Percentiles rank a stretch among this genome's conserved stretches.
These are phyloP conservation scores for Acrossocheilus fasciatus DNA, from an alignment of 2,797 vertebrate species.

Conservation along the genomic window DNA sequence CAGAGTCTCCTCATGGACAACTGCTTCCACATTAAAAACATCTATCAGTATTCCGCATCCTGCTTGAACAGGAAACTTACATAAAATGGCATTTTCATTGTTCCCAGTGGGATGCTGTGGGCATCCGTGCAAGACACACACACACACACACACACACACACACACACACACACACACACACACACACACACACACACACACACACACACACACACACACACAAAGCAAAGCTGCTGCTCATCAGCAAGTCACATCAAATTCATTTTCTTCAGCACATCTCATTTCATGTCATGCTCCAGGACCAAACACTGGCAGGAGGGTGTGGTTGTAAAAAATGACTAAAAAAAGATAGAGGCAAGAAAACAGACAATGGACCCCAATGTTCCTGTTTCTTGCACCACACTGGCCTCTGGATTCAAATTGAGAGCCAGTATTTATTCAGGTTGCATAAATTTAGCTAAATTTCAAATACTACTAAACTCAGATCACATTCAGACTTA, in stretches of 20 bases:
- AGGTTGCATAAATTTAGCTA: not conserved
- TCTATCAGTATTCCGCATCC: slow-evolving; percentile 67
- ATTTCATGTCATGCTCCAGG: slow-evolving; percentile 67
- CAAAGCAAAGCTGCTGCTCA: slow-evolving; percentile 21
- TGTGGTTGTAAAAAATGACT: slow-evolving; percentile 61
- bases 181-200: slow-evolving; percentile 14
- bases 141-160: not conserved
- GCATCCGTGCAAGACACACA: slow-evolving; percentile 36
- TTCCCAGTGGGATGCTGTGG: slow-evolving; percentile 56
- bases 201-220: slow-evolving; percentile 6
- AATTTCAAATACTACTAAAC: not conserved
- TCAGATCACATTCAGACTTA: not conserved
- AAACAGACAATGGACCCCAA: not conserved
- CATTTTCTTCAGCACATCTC: slow-evolving; percentile 64
- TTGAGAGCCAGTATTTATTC: too few species aligned
- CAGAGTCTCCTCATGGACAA: slow-evolving; percentile 43
- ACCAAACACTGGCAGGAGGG: slow-evolving; percentile 59
- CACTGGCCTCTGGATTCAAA: not conserved
- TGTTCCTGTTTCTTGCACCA: not conserved
- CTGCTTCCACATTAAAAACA: slow-evolving; percentile 56
- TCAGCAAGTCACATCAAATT: slow-evolving; percentile 53
- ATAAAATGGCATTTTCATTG: slow-evolving; percentile 72
- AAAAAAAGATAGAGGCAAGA: slow-evolving; percentile 15
- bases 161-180: not conserved
- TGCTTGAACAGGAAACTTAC: slow-evolving; percentile 63